Evolutionary conservation across 2,113 vertebrate genomes (phyloP).

Genomic region (Pelecanoides urinatrix): DNA sequence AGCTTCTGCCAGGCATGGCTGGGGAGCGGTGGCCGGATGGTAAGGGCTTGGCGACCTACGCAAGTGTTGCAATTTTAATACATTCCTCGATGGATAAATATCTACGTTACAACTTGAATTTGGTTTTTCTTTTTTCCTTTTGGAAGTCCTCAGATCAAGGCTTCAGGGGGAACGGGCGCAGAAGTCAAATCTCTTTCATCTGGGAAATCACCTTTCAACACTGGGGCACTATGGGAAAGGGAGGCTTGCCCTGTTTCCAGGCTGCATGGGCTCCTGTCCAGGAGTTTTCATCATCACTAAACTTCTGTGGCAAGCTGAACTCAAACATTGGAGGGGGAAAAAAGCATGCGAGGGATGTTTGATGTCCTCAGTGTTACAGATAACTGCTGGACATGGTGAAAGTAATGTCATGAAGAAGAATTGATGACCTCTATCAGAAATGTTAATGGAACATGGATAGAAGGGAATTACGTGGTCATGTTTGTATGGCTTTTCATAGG

Average conservation of each 20-base stretch:
- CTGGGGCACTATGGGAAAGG: not conserved
- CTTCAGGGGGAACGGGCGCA: not conserved
- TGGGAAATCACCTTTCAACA: not conserved
- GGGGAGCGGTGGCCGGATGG: not conserved
- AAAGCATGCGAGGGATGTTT: not conserved
- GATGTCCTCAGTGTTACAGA: not conserved
- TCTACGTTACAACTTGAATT: not conserved
- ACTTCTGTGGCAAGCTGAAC: not conserved
- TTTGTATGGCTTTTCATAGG: conserved; percentile 33
- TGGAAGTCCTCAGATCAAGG: not conserved
- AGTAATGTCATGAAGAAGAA: not conserved
- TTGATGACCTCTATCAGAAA: conserved; percentile 9
- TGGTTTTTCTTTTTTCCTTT: not conserved
- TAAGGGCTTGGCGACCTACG: not conserved
- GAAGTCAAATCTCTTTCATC: not conserved
- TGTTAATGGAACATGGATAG: conserved; percentile 31
- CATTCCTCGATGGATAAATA: not conserved
- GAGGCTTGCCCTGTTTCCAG: not conserved
- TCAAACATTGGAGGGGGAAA: accelerated
- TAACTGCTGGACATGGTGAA: not conserved
- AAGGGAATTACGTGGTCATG: conserved; percentile 5
- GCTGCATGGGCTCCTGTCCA: not conserved
- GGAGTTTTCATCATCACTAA: not conserved
- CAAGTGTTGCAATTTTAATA: not conserved
- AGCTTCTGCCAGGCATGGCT: not conserved